phyloP scores from a whole-genome alignment of 1,140 invertebrate genomes.

The Trichomalopsis sarcophagae region DNA sequence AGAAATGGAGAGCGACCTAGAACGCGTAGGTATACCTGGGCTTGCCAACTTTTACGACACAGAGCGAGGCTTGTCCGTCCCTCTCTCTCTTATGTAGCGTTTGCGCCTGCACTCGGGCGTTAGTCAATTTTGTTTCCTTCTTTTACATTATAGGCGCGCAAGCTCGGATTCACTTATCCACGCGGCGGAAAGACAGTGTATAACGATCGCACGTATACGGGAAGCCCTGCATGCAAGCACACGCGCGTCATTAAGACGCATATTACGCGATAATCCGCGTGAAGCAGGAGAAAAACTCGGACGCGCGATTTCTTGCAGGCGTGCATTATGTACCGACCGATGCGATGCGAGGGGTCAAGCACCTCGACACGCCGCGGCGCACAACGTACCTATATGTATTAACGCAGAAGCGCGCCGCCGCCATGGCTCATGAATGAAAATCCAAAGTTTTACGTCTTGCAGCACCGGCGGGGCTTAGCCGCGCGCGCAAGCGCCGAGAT shows the following conservation, averaged over 20 bases:
- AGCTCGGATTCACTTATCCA: not conserved
- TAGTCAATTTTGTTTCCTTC: not conserved
- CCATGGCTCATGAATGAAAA: slow-evolving; percentile 24
- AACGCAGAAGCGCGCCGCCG: not conserved
- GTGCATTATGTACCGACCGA: too few relatives aligned
- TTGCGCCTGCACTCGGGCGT: not conserved
- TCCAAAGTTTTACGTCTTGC: not conserved
- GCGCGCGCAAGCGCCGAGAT: too few relatives aligned
- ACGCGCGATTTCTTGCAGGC: not conserved
- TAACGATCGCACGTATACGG: too few relatives aligned
- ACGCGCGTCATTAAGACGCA: not conserved
- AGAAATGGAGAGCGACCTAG: not conserved
- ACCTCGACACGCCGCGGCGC: not conserved
- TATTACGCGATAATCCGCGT: not conserved
- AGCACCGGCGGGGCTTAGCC: not conserved
- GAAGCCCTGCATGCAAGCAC: not conserved
- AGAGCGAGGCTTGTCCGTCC: not conserved
- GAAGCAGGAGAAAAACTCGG: not conserved
- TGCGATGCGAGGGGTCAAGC: not conserved
- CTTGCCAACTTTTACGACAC: slow-evolving; percentile 5
- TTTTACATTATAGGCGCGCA: not conserved
- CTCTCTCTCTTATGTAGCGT: not conserved
- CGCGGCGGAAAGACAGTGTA: too few relatives aligned
- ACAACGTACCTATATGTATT: not conserved
- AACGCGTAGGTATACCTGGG: not conserved